Evolutionary conservation across 2,888 invertebrate species (phyloP).

Genomic region (Philereme transversata): DNA sequence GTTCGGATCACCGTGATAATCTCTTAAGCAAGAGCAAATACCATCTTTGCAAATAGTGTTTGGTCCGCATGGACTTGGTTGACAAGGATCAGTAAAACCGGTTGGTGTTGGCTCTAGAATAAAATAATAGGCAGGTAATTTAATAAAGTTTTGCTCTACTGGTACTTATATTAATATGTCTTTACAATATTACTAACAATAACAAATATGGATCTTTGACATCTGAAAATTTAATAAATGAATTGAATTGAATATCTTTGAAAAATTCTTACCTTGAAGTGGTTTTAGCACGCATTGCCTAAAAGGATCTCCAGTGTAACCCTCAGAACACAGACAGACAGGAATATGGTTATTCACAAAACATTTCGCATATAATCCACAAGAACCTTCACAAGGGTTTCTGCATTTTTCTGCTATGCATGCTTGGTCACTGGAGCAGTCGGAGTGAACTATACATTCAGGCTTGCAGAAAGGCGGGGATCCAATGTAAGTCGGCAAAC

Average conservation of each 20-base stretch:
- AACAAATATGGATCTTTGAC: neutral
- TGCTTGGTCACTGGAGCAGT: slow-evolving; percentile 86
- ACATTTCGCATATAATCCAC: slow-evolving; percentile 87
- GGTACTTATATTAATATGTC: neutral
- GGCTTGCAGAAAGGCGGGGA: slow-evolving; percentile 86
- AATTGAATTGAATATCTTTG: neutral
- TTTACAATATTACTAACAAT: too few relatives aligned
- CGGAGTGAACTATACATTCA: slow-evolving; percentile 86
- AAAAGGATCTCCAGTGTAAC: slow-evolving; percentile 89
- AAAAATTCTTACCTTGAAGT: slow-evolving; percentile 64
- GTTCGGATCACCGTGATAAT: slow-evolving; percentile 87
- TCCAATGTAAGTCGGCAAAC: slow-evolving; percentile 86
- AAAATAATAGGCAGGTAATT: neutral
- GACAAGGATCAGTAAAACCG: slow-evolving; percentile 78
- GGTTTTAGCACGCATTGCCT: slow-evolving; percentile 84
- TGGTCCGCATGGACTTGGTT: slow-evolving; percentile 86
- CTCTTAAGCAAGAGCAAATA: slow-evolving; percentile 84
- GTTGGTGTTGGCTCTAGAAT: slow-evolving; percentile 52
- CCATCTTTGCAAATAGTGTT: slow-evolving; percentile 84
- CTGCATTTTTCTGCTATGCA: slow-evolving; percentile 88
- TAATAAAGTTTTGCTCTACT: neutral
- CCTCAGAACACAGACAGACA: slow-evolving; percentile 87
- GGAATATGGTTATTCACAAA: slow-evolving; percentile 88
- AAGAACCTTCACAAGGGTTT: slow-evolving; percentile 88
- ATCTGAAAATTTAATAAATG: neutral